Evolutionary conservation across 2,113 vertebrate species (phyloP).

Genomic region (Phyllostomus hastatus): DNA sequence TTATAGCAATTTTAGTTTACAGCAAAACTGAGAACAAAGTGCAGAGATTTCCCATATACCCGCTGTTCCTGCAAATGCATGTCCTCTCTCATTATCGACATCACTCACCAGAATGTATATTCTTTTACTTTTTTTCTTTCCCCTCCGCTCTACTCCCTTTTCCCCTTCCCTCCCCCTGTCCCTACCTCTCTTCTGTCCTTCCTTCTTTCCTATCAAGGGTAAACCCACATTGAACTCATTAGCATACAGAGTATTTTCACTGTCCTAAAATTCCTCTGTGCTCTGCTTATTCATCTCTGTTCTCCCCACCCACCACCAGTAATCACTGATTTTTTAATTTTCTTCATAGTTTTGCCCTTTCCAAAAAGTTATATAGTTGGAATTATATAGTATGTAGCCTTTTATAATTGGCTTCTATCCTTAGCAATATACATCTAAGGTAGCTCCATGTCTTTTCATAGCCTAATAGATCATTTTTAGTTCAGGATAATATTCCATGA

Average conservation of each 20-base stretch:
- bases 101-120: background rate
- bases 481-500: background rate
- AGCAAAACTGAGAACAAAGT: background rate
- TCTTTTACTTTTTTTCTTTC: background rate
- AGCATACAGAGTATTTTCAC: background rate
- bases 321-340: background rate
- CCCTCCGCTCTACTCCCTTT: accelerated
- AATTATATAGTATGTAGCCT: background rate
- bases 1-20: background rate
- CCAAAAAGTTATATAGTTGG: background rate
- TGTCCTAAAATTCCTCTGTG: background rate
- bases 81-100: background rate
- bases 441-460: background rate
- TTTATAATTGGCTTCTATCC: background rate
- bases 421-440: background rate
- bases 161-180: background rate
- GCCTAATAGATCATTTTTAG: background rate
- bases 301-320: too few species aligned
- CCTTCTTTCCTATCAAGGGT: background rate
- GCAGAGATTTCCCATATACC: background rate
- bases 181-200: background rate
- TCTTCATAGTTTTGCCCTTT: background rate
- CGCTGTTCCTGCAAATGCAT: background rate
- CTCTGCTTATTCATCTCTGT: background rate
- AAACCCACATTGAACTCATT: background rate